Percentiles rank a stretch among this genome's conserved stretches.
Conservation (phyloP, 2,888 invertebrate genomes). For the Carcina quercana region DNA sequence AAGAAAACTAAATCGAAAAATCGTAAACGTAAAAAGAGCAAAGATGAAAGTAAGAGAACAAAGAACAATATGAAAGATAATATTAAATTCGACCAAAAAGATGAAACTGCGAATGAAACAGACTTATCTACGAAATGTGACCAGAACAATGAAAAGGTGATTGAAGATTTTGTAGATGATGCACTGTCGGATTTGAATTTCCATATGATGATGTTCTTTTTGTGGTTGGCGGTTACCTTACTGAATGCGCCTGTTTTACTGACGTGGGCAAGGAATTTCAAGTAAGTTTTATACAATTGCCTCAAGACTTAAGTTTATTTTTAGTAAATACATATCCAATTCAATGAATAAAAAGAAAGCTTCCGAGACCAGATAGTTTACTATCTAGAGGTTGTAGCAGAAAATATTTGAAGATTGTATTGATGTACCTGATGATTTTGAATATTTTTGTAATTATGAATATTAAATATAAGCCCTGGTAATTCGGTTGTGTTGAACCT, state of each 20-base stretch:
- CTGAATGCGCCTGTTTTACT: slow-evolving; percentile 82
- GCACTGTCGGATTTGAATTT: slow-evolving; percentile 77
- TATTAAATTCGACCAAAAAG: slow-evolving; percentile 1
- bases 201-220: slow-evolving; percentile 81
- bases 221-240: slow-evolving; percentile 78
- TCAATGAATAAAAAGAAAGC: no score
- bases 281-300: no score
- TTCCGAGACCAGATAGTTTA: no score
- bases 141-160: slow-evolving; percentile 18
- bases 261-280: slow-evolving; percentile 87
- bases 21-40: neutral
- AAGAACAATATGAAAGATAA: slow-evolving; percentile 8
- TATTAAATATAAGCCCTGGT: no score
- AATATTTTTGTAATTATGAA: no score
- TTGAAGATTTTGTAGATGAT: slow-evolving; percentile 28
- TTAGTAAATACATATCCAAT: no score
- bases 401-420: no score
- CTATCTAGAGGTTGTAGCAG: no score
- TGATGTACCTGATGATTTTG: no score
- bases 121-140: slow-evolving; percentile 14
- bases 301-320: no score
- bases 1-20: neutral
- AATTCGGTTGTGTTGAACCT: no score
- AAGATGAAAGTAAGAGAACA: neutral
- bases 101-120: slow-evolving; percentile 6